A percentile compares a stretch with the other conserved stretches of the same genome.
Evolutionary conservation across 1,140 invertebrate genomes (phyloP).

Genomic region (Neodiprion virginianus): DNA sequence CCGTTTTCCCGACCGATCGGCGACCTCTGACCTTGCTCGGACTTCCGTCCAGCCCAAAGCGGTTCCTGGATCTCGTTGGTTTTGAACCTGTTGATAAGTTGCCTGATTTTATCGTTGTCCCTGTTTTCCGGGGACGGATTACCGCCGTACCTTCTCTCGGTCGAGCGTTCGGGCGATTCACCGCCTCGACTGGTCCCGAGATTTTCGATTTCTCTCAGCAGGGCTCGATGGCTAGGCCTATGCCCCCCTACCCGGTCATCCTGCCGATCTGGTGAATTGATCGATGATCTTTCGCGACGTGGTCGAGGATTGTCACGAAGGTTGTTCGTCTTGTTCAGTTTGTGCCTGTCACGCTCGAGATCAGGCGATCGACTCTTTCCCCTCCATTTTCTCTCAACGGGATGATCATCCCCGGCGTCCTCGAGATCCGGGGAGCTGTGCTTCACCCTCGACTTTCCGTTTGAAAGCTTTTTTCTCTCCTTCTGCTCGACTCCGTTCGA

Average conservation of each 20-base stretch:
- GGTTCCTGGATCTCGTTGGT: not conserved
- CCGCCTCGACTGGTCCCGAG: not conserved
- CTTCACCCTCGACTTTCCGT: not conserved
- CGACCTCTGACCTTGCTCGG: too few species aligned
- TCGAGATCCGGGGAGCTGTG: not conserved
- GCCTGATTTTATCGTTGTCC: not conserved
- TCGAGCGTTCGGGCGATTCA: not conserved
- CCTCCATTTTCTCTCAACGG: too few species aligned
- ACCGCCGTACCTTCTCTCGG: not conserved
- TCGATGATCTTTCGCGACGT: too few species aligned
- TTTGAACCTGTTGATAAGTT: not conserved
- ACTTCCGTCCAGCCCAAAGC: too few species aligned
- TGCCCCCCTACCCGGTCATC: not conserved
- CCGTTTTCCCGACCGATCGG: not conserved
- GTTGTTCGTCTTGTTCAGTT: too few species aligned
- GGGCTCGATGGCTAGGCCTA: not conserved
- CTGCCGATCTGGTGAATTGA: not conserved
- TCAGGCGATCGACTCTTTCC: too few species aligned
- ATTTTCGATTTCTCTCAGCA: not conserved
- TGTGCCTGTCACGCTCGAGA: too few species aligned
- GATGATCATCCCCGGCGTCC: not conserved
- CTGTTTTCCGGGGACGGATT: not conserved
- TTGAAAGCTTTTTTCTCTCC: not conserved
- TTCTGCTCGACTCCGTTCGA: conserved; percentile 21
- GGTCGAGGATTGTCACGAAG: too few species aligned